phyloP scores from a whole-genome alignment of 2,888 invertebrate genomes.

The Tribolium freemani region DNA sequence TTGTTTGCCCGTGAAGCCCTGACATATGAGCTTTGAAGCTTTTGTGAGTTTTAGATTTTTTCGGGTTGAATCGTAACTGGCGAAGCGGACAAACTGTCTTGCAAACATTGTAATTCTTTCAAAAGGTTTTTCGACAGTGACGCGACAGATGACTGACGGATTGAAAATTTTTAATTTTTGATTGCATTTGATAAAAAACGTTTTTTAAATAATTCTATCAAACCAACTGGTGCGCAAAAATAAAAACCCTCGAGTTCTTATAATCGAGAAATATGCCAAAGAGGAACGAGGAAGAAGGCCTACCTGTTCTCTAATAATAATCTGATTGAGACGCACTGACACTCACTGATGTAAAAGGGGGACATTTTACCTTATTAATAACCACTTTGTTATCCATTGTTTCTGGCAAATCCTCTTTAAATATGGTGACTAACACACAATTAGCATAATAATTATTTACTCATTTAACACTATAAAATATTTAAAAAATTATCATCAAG shows the following conservation, averaged over 20 bases:
- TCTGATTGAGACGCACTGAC: not conserved
- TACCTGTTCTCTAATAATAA: not conserved
- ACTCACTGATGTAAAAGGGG: not conserved
- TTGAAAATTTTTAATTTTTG: no score
- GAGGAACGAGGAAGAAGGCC: not conserved
- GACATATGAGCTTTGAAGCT: conserved; percentile 81
- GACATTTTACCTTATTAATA: conserved; percentile 15
- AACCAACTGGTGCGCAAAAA: no score
- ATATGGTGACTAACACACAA: conserved; percentile 6
- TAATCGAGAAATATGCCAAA: no score
- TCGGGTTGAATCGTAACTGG: conserved; percentile 26
- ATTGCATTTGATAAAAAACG: no score
- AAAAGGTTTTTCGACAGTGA: no score
- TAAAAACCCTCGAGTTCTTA: no score
- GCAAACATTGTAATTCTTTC: not conserved
- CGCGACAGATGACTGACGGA: no score
- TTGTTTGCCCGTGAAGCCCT: conserved; percentile 87
- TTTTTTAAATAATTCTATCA: no score
- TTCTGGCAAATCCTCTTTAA: not conserved
- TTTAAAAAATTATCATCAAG: not conserved
- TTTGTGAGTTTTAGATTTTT: conserved; percentile 45
- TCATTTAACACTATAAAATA: not conserved
- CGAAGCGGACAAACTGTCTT: not conserved
- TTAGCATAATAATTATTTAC: not conserved
- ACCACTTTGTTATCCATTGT: conserved; percentile 4